Base-by-base conservation (phyloP, 2,113 vertebrate species). In the Salvelinus sp. region DNA sequence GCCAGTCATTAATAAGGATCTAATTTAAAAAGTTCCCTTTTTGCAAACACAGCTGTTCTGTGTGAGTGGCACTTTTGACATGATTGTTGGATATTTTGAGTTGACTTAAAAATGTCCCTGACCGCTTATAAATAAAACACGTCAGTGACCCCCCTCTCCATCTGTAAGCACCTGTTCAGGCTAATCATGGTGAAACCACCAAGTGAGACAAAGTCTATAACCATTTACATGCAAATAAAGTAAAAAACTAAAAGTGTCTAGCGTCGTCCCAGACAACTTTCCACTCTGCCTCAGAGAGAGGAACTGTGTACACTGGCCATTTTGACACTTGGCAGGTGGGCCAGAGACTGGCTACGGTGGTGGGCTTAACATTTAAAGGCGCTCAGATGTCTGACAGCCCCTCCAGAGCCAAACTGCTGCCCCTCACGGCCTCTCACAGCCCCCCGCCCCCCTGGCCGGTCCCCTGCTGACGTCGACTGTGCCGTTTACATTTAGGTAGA, bases 351-450 rank as follows among this genome's bases (percentile, higher is more conserved):
- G 50, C 16, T 90, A 91, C 73, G 74, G 76, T 77, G 75, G 58
- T 76, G 72, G 88, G 91, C 86, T 92, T 3, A 23, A 70, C 9
- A 44, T 88, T 10, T 87, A 44, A 82, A 88, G 82, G 86, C 86
- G 96, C 93, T 97, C 94, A 82, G 74, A 72, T 93, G 73, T 93
- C 92, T 3, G 0, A 12, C 89, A 88, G 87, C 84, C 88, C 69
- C 81, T 86, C 80, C 85, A 77, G 80, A 86, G 92, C 92, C 92
- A 91, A 95, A 88, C 88, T 82, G 86, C 88, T 86, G 82, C 80
- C 78, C 81, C 87, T 81, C 0, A 12, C 89, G 87, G 87, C 85
- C 88, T 18, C 79, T 18, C 50, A 54, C 12, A 54, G 50, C 50
- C 50, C 12, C 80, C 89, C 78, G 79, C 75, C 77, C 87, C 87